Base-by-base conservation (phyloP, 30 jellyfish, hydroid and myxozoan species). In the Aurelia sp. region DNA sequence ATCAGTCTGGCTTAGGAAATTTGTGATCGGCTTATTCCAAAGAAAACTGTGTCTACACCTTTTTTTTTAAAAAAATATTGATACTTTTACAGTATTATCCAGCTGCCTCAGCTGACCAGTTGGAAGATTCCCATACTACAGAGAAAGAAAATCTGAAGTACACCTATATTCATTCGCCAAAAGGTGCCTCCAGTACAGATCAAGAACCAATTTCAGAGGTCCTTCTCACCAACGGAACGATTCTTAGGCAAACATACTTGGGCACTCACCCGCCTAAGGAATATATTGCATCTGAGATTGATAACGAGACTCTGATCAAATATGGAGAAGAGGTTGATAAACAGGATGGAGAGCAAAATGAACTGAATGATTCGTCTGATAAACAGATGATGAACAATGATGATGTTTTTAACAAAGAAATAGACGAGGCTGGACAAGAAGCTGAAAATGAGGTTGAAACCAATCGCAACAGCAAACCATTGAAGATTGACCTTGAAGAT, bases 181-280 rank as follows among this genome's bases (percentile, higher is more conserved):
- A 55, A 27, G 53, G 84, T 6, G 44, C 55, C 55, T 44, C 55
- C 55, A 44, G 10, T 44, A 44, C 55, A 44, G 55, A 44, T 44
- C 13, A 16, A 20, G 96, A 85, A 51, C 85, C 98, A 4, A 88
- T 91, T 10, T 73, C 98, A 1, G 98, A 91, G 78, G 98, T 91
- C 3, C 77, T 67, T 35, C 85, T 91, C 13, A 87, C 74, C 33
- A 73, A 91, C 69, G 98, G 98, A 31, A 74, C 96, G 6, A 91
- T 91, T 7, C 73, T 91, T 30, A 84, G 98, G 62, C 98, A 91
- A 44, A 91, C 98, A 44, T 86, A 76, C 65, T 27, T 85, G 15
- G 98, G 98, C 20, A 91, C 87, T 6, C 79, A 89, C 51, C 96
- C 96, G 37, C 88, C 93, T 13, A 69, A 20, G 73, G 81, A 70